These are phyloP conservation scores for Trissoscelio sp. DNA, from an alignment of 2,888 invertebrate species.

Conservation along the genomic window DNA sequence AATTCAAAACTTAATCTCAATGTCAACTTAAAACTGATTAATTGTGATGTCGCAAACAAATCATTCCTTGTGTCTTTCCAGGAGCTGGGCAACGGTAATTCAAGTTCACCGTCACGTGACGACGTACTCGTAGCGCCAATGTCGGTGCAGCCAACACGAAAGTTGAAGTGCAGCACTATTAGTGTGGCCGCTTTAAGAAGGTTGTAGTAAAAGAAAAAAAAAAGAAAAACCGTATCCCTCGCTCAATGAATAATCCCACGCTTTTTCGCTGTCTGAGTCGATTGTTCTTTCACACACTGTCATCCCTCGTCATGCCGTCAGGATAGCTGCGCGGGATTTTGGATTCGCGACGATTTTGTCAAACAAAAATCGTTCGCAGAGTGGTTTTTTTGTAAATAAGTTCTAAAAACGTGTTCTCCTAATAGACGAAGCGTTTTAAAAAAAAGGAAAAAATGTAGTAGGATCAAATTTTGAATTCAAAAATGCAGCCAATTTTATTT, in stretches of 20 bases:
- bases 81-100: conserved; percentile 88
- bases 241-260: conserved; percentile 56
- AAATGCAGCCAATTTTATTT: too few species aligned
- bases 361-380: too few species aligned
- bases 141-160: conserved; percentile 93
- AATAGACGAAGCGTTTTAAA: too few species aligned
- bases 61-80: conserved; percentile 82
- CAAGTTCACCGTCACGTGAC: conserved; percentile 85
- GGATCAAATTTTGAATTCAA: too few species aligned
- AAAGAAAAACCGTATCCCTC: conserved; percentile 38
- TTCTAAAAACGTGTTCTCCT: too few species aligned
- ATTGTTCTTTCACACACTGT: conserved; percentile 46
- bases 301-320: conserved; percentile 37
- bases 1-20: too few species aligned
- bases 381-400: too few species aligned
- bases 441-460: too few species aligned
- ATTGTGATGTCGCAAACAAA: conserved; percentile 21
- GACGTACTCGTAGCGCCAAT: conserved; percentile 90
- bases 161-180: conserved; percentile 88
- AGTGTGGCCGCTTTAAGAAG: conserved; percentile 88
- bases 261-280: conserved; percentile 55
- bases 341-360: conserved; percentile 13
- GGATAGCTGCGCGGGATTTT: conserved; percentile 12
- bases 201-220: conserved; percentile 84
- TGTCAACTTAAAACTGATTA: too few species aligned